phyloP scores from a whole-genome alignment of 2,888 invertebrate species.

The Tachina grossa region DNA sequence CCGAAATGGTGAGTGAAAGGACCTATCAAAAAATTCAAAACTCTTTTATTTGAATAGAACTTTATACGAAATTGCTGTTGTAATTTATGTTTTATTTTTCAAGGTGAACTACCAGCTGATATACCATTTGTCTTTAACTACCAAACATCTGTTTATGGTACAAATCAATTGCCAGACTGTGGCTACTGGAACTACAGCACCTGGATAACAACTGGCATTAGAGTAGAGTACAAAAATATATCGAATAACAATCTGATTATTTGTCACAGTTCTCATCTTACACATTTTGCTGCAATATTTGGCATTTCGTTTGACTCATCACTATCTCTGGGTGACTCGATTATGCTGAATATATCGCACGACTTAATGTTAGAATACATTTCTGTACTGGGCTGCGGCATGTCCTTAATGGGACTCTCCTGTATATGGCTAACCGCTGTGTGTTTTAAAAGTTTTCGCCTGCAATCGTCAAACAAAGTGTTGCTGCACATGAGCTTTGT shows the following conservation, averaged over 20 bases:
- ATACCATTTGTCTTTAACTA: constrained; percentile 49
- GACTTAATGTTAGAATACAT: constrained; percentile 84
- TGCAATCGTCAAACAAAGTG: constrained; percentile 86
- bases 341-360: constrained; percentile 77
- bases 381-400: constrained; percentile 85
- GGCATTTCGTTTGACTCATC: not conserved
- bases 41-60: too few relatives aligned
- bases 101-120: constrained; percentile 52
- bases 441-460: constrained; percentile 85
- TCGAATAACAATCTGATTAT: constrained; percentile 25
- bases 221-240: constrained; percentile 3
- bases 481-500: constrained; percentile 86
- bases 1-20: too few relatives aligned
- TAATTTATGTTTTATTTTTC: not conserved
- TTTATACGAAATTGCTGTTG: not conserved
- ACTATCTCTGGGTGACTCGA: not conserved
- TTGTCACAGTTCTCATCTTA: constrained; percentile 53
- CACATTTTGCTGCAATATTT: constrained; percentile 47
- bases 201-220: constrained; percentile 20
- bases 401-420: constrained; percentile 85
- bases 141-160: not conserved
- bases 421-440: constrained; percentile 85
- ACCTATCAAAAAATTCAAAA: too few relatives aligned
- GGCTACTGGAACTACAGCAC: constrained; percentile 54
- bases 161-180: not conserved